Evolutionary conservation across 2,113 vertebrate genomes (phyloP).

Genomic region (Sminthopsis crassicaudata): DNA sequence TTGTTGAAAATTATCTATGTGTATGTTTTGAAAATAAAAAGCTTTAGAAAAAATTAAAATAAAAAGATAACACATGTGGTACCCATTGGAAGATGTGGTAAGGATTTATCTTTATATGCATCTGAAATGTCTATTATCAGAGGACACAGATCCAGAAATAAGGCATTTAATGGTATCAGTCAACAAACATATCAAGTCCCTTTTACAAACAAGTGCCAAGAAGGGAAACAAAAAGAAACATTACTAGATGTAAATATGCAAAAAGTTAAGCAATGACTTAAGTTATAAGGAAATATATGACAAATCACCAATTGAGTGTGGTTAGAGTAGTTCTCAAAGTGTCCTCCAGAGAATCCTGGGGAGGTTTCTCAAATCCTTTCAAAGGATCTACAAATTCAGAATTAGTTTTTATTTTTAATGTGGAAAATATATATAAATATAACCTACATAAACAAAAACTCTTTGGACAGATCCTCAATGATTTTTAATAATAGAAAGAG

Average conservation of each 20-base stretch:
- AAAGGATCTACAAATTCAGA: too few relatives aligned
- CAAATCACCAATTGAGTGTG: background rate
- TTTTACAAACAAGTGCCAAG: background rate
- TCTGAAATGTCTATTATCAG: background rate
- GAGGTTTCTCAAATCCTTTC: too few relatives aligned
- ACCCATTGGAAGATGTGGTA: slow-evolving; percentile 19
- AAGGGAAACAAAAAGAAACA: background rate
- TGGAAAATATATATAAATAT: too few relatives aligned
- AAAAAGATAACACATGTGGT: background rate
- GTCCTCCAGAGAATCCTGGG: too few relatives aligned
- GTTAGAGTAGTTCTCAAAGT: too few relatives aligned
- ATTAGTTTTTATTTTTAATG: too few relatives aligned
- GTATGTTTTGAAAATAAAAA: too few relatives aligned
- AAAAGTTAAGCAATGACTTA: slow-evolving; percentile 3
- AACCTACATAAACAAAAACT: too few relatives aligned
- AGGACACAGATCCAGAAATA: background rate
- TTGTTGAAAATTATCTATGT: too few relatives aligned
- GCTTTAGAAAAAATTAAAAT: too few relatives aligned
- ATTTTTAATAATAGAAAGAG: too few relatives aligned
- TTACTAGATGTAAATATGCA: background rate
- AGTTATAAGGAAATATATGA: slow-evolving; percentile 10
- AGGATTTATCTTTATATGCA: slow-evolving; percentile 17
- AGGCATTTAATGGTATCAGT: background rate
- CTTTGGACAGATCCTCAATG: too few relatives aligned
- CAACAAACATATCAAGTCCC: background rate